These are phyloP conservation scores for Nineta flava DNA, from an alignment of 2,888 invertebrate species.

Conservation along the genomic window DNA sequence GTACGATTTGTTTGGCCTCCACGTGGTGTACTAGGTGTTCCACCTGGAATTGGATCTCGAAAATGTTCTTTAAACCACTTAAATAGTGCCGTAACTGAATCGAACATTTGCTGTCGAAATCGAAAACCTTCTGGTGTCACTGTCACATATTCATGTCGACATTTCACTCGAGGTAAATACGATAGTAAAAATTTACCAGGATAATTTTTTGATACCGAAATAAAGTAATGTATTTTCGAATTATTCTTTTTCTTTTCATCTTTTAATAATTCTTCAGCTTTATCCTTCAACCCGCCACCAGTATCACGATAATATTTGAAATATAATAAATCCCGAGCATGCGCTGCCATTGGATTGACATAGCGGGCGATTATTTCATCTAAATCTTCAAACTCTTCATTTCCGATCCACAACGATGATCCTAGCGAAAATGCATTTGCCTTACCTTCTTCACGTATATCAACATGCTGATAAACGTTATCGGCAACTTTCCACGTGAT, in stretches of 20 bases:
- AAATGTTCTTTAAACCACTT: slow-evolving; percentile 99
- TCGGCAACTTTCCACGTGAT: slow-evolving; percentile 98
- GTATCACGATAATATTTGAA: slow-evolving; percentile 81
- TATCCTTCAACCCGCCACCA: slow-evolving; percentile 64
- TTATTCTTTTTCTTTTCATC: slow-evolving; percentile 82
- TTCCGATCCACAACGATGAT: slow-evolving; percentile 69
- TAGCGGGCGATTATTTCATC: slow-evolving; percentile 97
- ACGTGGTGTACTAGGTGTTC: slow-evolving; percentile 58
- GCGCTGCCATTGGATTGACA: slow-evolving; percentile 92
- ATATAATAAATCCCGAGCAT: slow-evolving; percentile 75
- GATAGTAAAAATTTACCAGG: slow-evolving; percentile 90
- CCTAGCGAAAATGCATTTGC: slow-evolving; percentile 93
- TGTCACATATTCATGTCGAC: slow-evolving; percentile 83
- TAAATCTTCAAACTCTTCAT: slow-evolving; percentile 92
- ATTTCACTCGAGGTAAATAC: slow-evolving; percentile 73
- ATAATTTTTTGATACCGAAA: slow-evolving; percentile 69
- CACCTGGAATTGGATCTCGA: slow-evolving; percentile 68
- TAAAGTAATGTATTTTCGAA: slow-evolving; percentile 75
- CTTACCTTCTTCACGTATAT: slow-evolving; percentile 89
- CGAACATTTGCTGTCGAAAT: slow-evolving; percentile 79
- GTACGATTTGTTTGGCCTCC: slow-evolving; percentile 36
- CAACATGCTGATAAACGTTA: slow-evolving; percentile 90
- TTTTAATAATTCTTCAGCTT: slow-evolving; percentile 71
- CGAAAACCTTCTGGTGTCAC: slow-evolving; percentile 86
- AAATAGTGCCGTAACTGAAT: slow-evolving; percentile 60